Conservation (phyloP, 2,888 invertebrate species). For the Synergus japonicus region DNA sequence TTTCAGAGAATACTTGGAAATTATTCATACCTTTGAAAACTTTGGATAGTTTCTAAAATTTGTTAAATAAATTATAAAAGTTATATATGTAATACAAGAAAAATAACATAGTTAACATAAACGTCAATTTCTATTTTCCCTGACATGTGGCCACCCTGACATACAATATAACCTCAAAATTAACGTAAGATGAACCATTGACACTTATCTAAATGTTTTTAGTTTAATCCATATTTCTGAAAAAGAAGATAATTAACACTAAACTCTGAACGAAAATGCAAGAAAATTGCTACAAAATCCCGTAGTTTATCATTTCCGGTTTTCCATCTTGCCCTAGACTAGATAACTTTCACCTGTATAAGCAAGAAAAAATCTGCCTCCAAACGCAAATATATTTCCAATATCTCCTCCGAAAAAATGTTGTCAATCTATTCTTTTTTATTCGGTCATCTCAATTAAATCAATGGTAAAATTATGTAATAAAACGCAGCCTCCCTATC, state of each 20-base stretch:
- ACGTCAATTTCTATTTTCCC: too few species aligned
- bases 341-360: slow-evolving; percentile 29
- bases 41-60: too few species aligned
- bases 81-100: too few species aligned
- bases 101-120: too few species aligned
- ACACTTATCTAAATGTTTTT: not conserved
- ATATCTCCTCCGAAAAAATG: not conserved
- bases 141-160: too few species aligned
- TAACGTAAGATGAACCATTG: not conserved
- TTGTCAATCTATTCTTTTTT: not conserved
- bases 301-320: slow-evolving; percentile 22
- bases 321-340: slow-evolving; percentile 35
- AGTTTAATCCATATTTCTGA: not conserved
- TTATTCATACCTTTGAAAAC: too few species aligned
- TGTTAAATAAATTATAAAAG: too few species aligned
- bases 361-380: not conserved
- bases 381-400: not conserved
- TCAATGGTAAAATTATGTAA: slow-evolving; percentile 25
- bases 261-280: not conserved
- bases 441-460: not conserved
- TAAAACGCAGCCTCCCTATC: not conserved
- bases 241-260: not conserved
- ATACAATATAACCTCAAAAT: not conserved
- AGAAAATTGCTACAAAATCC: not conserved
- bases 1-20: too few species aligned